Evolutionary conservation across 2,113 vertebrate species (phyloP), one percentile per base, ranked within the genome.

Genomic region (Nannospalax galili): DNA sequence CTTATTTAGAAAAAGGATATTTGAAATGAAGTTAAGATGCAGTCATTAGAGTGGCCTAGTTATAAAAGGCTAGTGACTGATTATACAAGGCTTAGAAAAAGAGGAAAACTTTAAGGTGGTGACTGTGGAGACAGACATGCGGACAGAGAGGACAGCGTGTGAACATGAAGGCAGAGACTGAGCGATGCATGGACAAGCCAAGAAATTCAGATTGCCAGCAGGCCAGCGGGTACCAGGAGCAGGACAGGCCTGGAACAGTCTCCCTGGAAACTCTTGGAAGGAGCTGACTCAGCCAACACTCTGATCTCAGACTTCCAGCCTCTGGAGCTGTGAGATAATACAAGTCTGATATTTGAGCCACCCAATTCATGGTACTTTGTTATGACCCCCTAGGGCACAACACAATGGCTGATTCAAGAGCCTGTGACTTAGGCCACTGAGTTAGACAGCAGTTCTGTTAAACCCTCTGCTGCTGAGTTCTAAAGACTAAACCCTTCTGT

Each of bases 271-370:
- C 35, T 72, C 35, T 52, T 62, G 24, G 4, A 77, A 30, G 74
- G 69, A 74, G 9, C 42, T 3, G n/a, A 5, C 20, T 10, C 42
- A 84, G 94, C 78, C 73, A 77, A 37, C 22, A 26, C 90, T 88
- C 70, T 81, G 82, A 92, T 93, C 89, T 86, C 28, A 22, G 56
- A 69, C 84, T 52, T 52, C 45, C 8, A 74, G 70, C 58, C 93
- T 92, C 82, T 0, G 0, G 67, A 93, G 52, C 82, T 73, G 45
- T 4, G 45, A 93, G 84, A 91, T 84, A 78, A 72, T 81, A 40
- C 6, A 60, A 35, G 77, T 88, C 78, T 42, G 37, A 92, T 19
- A 52, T 70, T 37, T 45, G 69, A 95, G 73, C 78, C 52, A 58
- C 72, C 40, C 26, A 6, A 28, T 42, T 26, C 82, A 69, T 56